These are phyloP conservation scores for Chaenodraco wilsoni DNA, from an alignment of 2,797 vertebrate species.

Conservation along the genomic window DNA sequence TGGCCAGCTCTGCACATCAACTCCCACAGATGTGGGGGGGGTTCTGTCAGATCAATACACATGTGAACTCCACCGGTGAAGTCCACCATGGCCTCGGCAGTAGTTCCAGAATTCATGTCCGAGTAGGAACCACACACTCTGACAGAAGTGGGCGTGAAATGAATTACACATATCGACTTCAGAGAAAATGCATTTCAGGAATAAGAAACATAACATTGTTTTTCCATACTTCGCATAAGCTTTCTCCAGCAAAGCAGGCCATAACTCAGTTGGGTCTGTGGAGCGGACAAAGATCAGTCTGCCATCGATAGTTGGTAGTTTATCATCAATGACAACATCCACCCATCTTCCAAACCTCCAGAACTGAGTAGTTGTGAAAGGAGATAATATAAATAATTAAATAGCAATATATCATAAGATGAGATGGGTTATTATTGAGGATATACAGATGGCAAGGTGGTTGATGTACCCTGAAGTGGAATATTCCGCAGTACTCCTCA, in stretches of 20 bases:
- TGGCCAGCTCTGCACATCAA: constrained; percentile 80
- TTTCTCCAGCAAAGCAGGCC: constrained; percentile 91
- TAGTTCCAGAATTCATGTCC: constrained; percentile 85
- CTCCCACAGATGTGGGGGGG: constrained; percentile 82
- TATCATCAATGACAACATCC: constrained; percentile 84
- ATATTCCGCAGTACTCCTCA: constrained; percentile 78
- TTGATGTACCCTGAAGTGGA: constrained; percentile 81
- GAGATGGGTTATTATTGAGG: neutral
- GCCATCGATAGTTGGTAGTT: constrained; percentile 78
- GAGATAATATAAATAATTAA: neutral
- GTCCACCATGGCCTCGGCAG: constrained; percentile 89
- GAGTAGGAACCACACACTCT: constrained; percentile 90
- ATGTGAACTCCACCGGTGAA: constrained; percentile 90
- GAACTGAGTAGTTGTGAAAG: constrained; percentile 68
- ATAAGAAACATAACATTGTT: neutral
- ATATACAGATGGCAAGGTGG: neutral
- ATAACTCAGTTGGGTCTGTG: constrained; percentile 86
- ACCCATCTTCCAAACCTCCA: constrained; percentile 85
- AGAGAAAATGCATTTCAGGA: neutral
- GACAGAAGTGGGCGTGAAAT: constrained; percentile 5
- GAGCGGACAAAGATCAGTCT: constrained; percentile 85
- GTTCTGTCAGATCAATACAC: constrained; percentile 74
- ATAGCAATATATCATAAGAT: neutral
- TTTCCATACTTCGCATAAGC: constrained; percentile 90
- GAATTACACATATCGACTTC: neutral